Evolutionary conservation across 2,113 vertebrate species (phyloP).

Genomic region (Megaceryle torquata): DNA sequence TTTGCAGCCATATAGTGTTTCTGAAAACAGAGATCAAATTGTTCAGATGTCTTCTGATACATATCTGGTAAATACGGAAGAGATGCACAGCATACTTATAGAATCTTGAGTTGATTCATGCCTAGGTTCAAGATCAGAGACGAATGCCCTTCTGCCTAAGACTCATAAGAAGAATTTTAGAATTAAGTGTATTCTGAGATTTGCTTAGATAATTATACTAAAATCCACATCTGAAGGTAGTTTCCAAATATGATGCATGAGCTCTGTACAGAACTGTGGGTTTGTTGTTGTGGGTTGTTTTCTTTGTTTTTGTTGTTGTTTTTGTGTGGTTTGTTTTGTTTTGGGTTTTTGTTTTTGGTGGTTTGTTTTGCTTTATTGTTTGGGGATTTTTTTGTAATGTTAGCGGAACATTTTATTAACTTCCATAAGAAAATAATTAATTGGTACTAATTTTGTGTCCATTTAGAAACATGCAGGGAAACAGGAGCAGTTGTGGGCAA

Average conservation of each 20-base stretch:
- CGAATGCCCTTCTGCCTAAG: not conserved
- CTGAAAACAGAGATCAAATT: not conserved
- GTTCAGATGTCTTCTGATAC: not conserved
- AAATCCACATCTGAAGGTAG: not conserved
- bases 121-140: not conserved
- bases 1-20: not conserved
- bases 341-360: too few species aligned
- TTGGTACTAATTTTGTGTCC: too few species aligned
- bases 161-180: not conserved
- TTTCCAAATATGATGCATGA: not conserved
- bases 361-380: too few species aligned
- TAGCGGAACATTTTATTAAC: too few species aligned
- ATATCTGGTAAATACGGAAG: not conserved
- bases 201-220: not conserved
- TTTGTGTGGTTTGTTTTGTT: too few species aligned
- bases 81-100: not conserved
- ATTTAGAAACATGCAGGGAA: too few species aligned
- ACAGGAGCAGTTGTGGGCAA: too few species aligned
- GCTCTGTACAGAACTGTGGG: not conserved
- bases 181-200: not conserved
- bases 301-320: too few species aligned
- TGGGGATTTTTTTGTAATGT: too few species aligned
- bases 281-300: too few species aligned
- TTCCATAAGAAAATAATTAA: too few species aligned
- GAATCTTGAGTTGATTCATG: not conserved